Percentiles rank a stretch among this genome's conserved stretches.
Conservation (phyloP, 2,797 vertebrate species). For the Hemibagrus guttatus region DNA sequence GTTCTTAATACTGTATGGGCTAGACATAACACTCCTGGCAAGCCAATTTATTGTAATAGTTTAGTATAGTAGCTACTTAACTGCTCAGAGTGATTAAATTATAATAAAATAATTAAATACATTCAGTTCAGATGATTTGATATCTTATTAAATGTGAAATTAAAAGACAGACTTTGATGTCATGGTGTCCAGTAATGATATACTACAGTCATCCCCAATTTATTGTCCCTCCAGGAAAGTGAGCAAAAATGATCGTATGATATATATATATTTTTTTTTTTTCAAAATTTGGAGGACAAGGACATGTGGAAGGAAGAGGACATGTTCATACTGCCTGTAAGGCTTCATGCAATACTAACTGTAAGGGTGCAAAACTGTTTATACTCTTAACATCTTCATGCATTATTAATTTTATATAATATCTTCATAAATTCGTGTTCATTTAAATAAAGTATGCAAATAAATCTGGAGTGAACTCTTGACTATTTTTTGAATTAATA, state of each 20-base stretch:
- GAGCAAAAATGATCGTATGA: background rate
- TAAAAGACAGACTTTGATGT: background rate
- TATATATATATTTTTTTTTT: background rate
- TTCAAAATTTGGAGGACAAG: background rate
- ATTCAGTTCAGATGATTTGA: background rate
- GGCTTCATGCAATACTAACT: background rate
- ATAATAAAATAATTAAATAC: background rate
- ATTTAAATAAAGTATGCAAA: background rate
- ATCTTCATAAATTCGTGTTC: background rate
- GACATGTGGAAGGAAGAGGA: background rate
- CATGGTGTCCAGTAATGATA: background rate
- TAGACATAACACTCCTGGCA: background rate
- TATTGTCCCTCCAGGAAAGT: background rate
- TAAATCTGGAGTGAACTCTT: background rate
- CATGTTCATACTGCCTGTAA: background rate
- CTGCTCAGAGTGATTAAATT: background rate
- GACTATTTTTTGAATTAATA: background rate
- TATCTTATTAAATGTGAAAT: constrained; percentile 3
- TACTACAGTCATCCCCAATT: background rate
- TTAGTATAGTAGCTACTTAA: background rate
- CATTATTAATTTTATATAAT: background rate
- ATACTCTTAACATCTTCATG: background rate
- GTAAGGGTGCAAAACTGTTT: background rate
- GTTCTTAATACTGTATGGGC: too few relatives aligned
- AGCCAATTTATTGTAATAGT: background rate